A percentile compares a stretch with the other conserved stretches of the same genome.
phyloP scores from a whole-genome alignment of 2,113 vertebrate genomes.

The Glaucidium brasilianum region DNA sequence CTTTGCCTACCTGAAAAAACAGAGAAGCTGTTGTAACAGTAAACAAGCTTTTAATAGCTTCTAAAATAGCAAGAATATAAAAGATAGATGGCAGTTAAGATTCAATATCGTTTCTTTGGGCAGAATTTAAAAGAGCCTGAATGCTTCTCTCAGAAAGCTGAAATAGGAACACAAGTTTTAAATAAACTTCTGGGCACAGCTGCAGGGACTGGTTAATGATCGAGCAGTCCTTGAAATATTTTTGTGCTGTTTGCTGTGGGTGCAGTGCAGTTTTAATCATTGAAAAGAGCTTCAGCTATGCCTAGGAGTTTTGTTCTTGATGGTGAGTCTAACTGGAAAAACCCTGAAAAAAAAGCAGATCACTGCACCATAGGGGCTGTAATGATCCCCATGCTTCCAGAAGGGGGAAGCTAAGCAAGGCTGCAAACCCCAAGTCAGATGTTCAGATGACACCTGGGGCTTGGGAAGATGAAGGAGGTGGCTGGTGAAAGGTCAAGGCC shows the following conservation, averaged over 20 bases:
- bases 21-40: not conserved
- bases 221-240: not conserved
- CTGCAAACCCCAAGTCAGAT: not conserved
- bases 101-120: not conserved
- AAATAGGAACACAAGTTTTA: constrained; percentile 20
- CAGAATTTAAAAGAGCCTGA: not conserved
- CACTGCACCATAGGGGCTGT: not conserved
- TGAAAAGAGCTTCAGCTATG: not conserved
- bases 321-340: not conserved
- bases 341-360: not conserved
- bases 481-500: rapidly evolving
- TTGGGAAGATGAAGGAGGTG: not conserved
- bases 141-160: not conserved
- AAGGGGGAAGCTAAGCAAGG: not conserved
- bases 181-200: constrained; percentile 16
- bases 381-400: not conserved
- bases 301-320: not conserved
- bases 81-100: not conserved
- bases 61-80: not conserved
- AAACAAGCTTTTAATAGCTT: not conserved
- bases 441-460: not conserved
- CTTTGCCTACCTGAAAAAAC: not conserved
- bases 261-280: not conserved
- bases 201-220: not conserved
- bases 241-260: not conserved